Base-by-base conservation (phyloP, 2,113 vertebrate species). In the Ptychochromis oligacanthus region DNA sequence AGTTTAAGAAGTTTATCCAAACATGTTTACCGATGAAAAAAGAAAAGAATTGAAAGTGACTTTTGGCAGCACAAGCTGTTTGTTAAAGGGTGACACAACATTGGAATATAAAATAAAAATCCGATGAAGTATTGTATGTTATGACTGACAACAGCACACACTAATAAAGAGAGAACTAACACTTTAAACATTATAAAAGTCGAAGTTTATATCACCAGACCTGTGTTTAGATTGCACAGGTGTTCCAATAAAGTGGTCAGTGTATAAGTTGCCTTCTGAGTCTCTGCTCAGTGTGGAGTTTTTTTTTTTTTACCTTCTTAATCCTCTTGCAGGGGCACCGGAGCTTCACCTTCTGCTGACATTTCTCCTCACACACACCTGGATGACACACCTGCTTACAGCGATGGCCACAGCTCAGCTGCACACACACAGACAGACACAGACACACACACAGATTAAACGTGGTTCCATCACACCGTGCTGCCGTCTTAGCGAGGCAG, bases 321-420 rank as follows among this genome's bases (percentile, higher is more conserved):
- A 99, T 96, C 90, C 98, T 97, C 88, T 95, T 98, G 92, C 98
- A 99, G 65, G 97, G 95, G 91, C 98, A 99, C 43, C 96, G 95
- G 62, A 98, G 92, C 89, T 98, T 99, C 76, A 99, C 98, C 89
- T 96, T 98, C 94, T 99, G 98, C 81, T 91, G 96, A 91, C 98
- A 99, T 65, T 92, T 96, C 81, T 95, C 93, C 80, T 93, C 95
- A 91, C 98, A 99, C 62, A 87, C 92, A 46, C 96, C 97, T 20
- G 96, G 93, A 91, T 99, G 98, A 88, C 98, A 99, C 72, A 95
- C 82, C 90, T 97, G 97, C 88, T 97, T 98, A 94, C 98, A 99
- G 58, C 97, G 97, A 89, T 99, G 98, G 59, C 97, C 97, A 92
- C 98, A 99, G 36, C 93, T 89, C 93, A 99, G 91, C 97, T 98